A percentile compares a stretch with the other conserved stretches of the same genome.
Conservation (phyloP, 2,113 vertebrate species). For the Neotoma lepida region DNA sequence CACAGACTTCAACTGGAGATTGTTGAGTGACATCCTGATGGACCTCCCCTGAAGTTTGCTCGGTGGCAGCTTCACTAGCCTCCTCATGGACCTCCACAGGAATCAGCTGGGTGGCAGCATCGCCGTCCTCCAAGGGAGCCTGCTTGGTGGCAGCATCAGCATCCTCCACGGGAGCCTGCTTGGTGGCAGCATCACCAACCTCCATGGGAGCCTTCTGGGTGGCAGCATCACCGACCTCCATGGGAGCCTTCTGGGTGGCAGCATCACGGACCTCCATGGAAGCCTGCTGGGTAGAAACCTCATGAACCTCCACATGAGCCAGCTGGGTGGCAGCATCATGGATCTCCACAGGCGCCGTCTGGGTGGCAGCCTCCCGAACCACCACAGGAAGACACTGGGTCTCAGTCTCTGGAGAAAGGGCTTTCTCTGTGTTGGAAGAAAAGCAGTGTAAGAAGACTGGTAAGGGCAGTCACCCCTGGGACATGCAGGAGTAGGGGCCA, state of each 20-base stretch:
- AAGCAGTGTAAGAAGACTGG: neutral
- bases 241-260: neutral
- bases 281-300: neutral
- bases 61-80: neutral
- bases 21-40: too few species aligned
- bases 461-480: neutral
- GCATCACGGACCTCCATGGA: neutral
- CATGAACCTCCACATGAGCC: accelerated
- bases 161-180: accelerated
- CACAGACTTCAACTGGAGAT: neutral
- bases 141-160: accelerated
- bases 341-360: accelerated
- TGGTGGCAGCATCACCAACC: neutral
- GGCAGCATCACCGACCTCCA: neutral
- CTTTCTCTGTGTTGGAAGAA: neutral
- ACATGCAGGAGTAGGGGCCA: neutral
- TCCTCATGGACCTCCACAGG: neutral
- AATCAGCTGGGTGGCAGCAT: neutral
- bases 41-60: too few species aligned
- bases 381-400: neutral
- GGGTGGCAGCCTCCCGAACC: neutral
- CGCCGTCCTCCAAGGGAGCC: accelerated
- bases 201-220: neutral
- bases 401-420: neutral
- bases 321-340: neutral